Conservation (phyloP, 2,113 vertebrate species). For the Scartelaos histophorus region DNA sequence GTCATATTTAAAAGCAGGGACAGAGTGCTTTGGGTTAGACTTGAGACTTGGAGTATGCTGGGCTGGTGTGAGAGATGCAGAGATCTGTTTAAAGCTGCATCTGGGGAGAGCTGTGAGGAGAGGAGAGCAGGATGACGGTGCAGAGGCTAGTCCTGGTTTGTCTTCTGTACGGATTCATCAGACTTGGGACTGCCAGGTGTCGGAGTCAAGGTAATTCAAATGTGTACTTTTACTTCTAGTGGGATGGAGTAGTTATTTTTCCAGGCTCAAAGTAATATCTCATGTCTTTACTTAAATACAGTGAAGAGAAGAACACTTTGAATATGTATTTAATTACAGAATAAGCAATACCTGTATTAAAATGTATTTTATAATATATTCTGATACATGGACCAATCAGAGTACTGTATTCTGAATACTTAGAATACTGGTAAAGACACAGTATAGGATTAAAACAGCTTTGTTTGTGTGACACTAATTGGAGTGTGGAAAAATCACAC, state of each 20-base stretch:
- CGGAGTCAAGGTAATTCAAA: constrained; percentile 44
- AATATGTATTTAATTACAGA: too few species aligned
- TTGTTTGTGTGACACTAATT: too few species aligned
- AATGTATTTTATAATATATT: too few species aligned
- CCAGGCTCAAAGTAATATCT: too few species aligned
- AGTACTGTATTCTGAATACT: too few species aligned
- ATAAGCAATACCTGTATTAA: too few species aligned
- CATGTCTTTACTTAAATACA: too few species aligned
- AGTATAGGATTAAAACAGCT: too few species aligned
- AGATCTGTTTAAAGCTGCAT: background rate
- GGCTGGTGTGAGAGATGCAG: constrained; percentile 5
- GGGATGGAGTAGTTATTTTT: background rate
- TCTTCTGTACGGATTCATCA: constrained; percentile 48
- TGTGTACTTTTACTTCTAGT: background rate
- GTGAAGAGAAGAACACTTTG: too few species aligned
- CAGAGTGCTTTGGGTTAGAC: background rate
- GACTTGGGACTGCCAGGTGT: constrained; percentile 9
- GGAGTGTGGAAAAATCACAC: too few species aligned
- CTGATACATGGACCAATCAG: too few species aligned
- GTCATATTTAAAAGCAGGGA: constrained; percentile 4
- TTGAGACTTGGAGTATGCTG: constrained; percentile 11
- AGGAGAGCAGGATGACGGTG: constrained; percentile 42
- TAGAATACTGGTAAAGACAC: too few species aligned
- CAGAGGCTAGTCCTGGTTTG: constrained; percentile 38
- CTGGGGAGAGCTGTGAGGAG: background rate